Conservation (phyloP, 2,888 invertebrate genomes). For the Phrixothrix hirtus region DNA sequence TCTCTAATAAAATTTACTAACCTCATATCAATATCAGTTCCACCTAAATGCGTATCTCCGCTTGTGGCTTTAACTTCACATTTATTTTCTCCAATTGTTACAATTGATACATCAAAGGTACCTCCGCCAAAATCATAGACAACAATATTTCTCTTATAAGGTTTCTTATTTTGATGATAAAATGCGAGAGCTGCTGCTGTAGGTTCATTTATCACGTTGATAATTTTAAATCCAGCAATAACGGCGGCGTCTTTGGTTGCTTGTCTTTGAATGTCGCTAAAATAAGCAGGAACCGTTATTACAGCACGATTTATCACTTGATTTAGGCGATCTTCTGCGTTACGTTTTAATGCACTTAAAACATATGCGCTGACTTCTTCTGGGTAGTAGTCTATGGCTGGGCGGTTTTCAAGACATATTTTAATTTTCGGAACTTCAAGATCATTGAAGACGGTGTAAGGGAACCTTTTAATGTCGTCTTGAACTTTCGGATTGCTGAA, state of each 20-base stretch:
- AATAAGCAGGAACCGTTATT: conserved; percentile 44
- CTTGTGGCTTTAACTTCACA: conserved; percentile 35
- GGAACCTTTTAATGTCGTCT: conserved; percentile 32
- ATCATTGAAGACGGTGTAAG: conserved; percentile 33
- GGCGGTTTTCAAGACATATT: conserved; percentile 15
- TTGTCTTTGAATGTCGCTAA: conserved; percentile 38
- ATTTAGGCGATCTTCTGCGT: conserved; percentile 28
- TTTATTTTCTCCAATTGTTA: conserved; percentile 21
- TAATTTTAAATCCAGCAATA: conserved; percentile 36
- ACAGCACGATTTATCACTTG: conserved; percentile 35
- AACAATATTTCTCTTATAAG: conserved; percentile 28
- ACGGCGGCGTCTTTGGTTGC: conserved; percentile 38
- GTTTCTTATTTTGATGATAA: conserved; percentile 23
- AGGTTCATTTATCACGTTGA: conserved; percentile 38
- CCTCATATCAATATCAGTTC: conserved; percentile 39
- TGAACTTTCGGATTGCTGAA: conserved; percentile 36
- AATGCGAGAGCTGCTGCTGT: conserved; percentile 41
- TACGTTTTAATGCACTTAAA: conserved; percentile 31
- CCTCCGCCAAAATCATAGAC: conserved; percentile 43
- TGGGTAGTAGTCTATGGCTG: conserved; percentile 25
- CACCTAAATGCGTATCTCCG: conserved; percentile 42
- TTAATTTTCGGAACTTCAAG: conserved; percentile 31
- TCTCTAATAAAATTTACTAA: conserved; percentile 13
- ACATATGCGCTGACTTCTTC: conserved; percentile 36
- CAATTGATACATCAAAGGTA: conserved; percentile 41